phyloP scores from a whole-genome alignment of 2,888 invertebrate genomes.

The Netelia inedita region DNA sequence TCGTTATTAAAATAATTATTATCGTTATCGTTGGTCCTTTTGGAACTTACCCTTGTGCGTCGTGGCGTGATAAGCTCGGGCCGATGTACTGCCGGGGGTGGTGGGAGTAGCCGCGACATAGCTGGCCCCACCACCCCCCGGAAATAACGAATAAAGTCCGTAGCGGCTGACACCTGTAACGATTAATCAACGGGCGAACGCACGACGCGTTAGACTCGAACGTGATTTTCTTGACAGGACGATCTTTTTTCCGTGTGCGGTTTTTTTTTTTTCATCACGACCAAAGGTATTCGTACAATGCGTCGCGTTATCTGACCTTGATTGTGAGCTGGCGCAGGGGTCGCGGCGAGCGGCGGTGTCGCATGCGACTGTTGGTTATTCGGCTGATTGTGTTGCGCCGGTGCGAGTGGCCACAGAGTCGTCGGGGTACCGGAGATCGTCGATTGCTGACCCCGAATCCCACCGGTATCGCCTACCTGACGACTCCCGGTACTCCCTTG shows the following conservation, averaged over 20 bases:
- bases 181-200: conserved; percentile 51
- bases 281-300: neutral
- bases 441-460: conserved; percentile 83
- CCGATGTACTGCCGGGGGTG: conserved; percentile 80
- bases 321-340: conserved; percentile 82
- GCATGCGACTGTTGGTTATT: conserved; percentile 81
- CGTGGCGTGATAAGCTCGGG: conserved; percentile 83
- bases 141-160: conserved; percentile 90
- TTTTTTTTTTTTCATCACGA: neutral
- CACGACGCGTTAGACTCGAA: conserved; percentile 11
- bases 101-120: conserved; percentile 82
- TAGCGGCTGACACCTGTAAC: conserved; percentile 89
- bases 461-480: conserved; percentile 83
- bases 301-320: conserved; percentile 77
- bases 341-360: conserved; percentile 82
- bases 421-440: conserved; percentile 79
- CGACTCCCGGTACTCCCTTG: conserved; percentile 81
- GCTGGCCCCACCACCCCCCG: conserved; percentile 84
- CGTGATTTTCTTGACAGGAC: neutral
- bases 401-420: conserved; percentile 85
- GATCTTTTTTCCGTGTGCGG: neutral
- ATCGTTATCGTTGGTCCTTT: neutral
- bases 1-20: neutral
- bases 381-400: conserved; percentile 83
- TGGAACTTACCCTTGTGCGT: conserved; percentile 87